Conservation (phyloP, 2,888 invertebrate species). For the Hypercompe scribonia region DNA sequence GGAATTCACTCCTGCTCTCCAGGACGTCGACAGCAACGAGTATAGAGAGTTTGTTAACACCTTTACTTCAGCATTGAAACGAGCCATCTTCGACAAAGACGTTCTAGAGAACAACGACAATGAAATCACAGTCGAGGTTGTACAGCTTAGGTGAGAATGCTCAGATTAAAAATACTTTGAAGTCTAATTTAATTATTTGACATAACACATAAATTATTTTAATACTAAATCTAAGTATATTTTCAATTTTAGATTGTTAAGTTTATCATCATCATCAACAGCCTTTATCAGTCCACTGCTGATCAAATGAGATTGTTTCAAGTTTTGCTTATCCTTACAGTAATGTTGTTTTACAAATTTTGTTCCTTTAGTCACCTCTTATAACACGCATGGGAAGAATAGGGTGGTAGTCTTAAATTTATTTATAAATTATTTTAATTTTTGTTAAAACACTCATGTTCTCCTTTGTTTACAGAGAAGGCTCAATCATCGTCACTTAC, state of each 20-base stretch:
- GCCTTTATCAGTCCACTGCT: too few species aligned
- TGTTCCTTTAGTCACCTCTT: too few species aligned
- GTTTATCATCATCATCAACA: too few species aligned
- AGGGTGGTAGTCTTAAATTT: too few species aligned
- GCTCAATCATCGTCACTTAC: conserved; percentile 89
- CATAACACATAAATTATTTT: background rate
- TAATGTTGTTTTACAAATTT: too few species aligned
- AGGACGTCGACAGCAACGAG: conserved; percentile 87
- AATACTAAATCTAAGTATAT: background rate
- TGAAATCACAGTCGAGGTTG: conserved; percentile 87
- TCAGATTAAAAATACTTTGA: background rate
- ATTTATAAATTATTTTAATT: background rate
- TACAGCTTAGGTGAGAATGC: conserved; percentile 86
- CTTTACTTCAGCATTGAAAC: conserved; percentile 87
- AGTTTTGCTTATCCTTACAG: too few species aligned
- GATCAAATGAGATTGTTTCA: too few species aligned
- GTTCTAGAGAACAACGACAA: conserved; percentile 83
- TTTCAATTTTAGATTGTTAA: background rate
- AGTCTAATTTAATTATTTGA: background rate
- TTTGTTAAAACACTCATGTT: conserved; percentile 1
- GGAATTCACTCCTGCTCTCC: conserved; percentile 86
- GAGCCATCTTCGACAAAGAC: conserved; percentile 84
- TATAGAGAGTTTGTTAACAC: conserved; percentile 87
- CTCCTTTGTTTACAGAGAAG: conserved; percentile 82
- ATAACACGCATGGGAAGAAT: too few species aligned